A percentile compares a stretch with the other conserved stretches of the same genome.
These are phyloP conservation scores for Alligator mississippiensis DNA, from an alignment of 2,113 vertebrate genomes.

Conservation along the genomic window DNA sequence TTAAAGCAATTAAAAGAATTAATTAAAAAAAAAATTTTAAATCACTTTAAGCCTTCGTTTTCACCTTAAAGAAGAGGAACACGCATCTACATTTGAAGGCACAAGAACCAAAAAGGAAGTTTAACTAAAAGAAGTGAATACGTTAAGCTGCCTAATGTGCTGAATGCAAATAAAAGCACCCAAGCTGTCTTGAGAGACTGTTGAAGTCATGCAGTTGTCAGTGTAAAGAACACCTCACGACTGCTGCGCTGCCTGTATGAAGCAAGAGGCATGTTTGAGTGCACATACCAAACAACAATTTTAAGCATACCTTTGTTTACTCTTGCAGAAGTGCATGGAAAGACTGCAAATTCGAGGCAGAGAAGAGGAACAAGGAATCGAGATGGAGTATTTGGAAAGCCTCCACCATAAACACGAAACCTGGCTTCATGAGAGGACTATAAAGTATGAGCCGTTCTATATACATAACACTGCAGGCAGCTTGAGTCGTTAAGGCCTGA, in stretches of 20 bases:
- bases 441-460: conserved; percentile 72
- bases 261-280: neutral
- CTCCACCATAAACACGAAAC: conserved; percentile 87
- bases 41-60: neutral
- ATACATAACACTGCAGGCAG: neutral
- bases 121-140: neutral
- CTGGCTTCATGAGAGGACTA: conserved; percentile 83
- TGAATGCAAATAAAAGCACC: neutral
- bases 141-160: neutral
- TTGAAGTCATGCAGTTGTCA: no score
- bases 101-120: neutral
- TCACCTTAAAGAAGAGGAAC: neutral
- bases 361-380: conserved; percentile 85
- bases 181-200: neutral
- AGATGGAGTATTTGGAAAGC: conserved; percentile 87
- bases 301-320: conserved; percentile 23
- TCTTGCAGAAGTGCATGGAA: conserved; percentile 85
- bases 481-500: neutral
- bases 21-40: no score
- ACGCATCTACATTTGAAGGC: neutral
- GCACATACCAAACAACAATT: no score
- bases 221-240: no score
- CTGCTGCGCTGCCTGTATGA: no score
- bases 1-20: no score
- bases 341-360: conserved; percentile 81